These are phyloP conservation scores for Lophius piscatorius DNA, from an alignment of 2,113 vertebrate species.

Conservation along the genomic window DNA sequence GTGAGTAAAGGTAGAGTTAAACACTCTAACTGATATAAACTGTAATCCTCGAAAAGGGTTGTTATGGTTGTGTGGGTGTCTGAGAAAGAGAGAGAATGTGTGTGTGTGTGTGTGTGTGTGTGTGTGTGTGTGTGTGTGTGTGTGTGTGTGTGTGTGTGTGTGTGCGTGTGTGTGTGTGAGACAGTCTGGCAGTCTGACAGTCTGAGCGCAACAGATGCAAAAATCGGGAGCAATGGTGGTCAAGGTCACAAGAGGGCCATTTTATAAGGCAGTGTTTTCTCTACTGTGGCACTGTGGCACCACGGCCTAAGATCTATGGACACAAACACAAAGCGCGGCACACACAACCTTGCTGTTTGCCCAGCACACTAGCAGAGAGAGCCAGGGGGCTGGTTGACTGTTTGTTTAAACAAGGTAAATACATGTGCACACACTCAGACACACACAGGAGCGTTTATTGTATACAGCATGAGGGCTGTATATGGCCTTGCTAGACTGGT, in stretches of 20 bases:
- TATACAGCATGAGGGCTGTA: constrained; percentile 72
- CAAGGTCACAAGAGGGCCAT: constrained; percentile 82
- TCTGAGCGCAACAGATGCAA: constrained; percentile 77
- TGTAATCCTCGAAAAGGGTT: constrained; percentile 25
- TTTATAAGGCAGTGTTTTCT: constrained; percentile 56
- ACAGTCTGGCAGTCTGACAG: constrained; percentile 10
- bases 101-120: constrained; percentile 2
- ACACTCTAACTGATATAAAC: constrained; percentile 40
- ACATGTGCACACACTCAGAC: constrained; percentile 46
- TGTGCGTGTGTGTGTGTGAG: constrained; percentile 7
- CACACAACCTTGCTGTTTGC: constrained; percentile 69
- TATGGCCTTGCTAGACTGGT: constrained; percentile 69
- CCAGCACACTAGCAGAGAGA: constrained; percentile 70
- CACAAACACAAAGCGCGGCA: constrained; percentile 25
- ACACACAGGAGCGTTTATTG: constrained; percentile 57
- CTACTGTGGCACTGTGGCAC: constrained; percentile 53
- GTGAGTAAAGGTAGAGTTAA: constrained; percentile 37
- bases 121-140: background rate
- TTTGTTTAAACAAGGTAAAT: constrained; percentile 84
- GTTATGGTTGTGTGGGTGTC: background rate
- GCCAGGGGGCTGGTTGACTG: constrained; percentile 73
- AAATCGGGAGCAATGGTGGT: constrained; percentile 81
- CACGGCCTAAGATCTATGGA: constrained; percentile 43
- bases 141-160: background rate
- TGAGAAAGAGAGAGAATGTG: background rate